Evolutionary conservation across 2,113 vertebrate genomes (phyloP), one percentile per base, ranked within the genome.

Genomic region (Archocentrus centrarchus): DNA sequence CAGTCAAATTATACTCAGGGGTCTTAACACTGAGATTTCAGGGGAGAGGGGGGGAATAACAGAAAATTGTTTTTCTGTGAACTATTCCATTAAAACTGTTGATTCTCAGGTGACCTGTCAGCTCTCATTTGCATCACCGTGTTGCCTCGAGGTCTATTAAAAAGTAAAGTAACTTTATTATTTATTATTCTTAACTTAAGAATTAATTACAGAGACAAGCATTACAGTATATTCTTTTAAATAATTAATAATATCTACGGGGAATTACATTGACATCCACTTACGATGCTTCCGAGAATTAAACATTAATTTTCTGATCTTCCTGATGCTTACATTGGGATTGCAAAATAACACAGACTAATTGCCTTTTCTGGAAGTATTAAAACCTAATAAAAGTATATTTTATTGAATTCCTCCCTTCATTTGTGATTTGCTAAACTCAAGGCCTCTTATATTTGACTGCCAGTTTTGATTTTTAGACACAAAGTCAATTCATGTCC

Each of bases 401-500:
- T 84, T 85, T 89, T 55, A 84, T 80, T 78, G 50, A 77, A 77
- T 84, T 68, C 20, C 39, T 70, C 30, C 14, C 22, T 73, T 86
- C 18, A 58, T 80, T 80, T 60, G 59, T 84, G 77, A 27, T 87
- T 55, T 88, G 86, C 20, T 24, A 22, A 83, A 76, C 66, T 80
- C 37, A 20, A 6, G 11, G 59, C 60, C 15, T 89, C 10, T 88
- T 81, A 60, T 22, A 32, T 83, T 91, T 89, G 87, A 86, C 68
- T 57, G 75, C 2, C 4, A 7, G 18, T 80, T 90, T 85, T 90
- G 32, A 88, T 81, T 77, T 79, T 73, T 27, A 44, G 89, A 89
- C 59, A 75, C 27, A 87, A 89, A 90, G 64, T 92, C 87, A 81
- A 92, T 92, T 87, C 30, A 62, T 81, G 60, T 79, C 88, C 79